phyloP scores from a whole-genome alignment of 1,140 invertebrate species.

The Danaus plexippus region DNA sequence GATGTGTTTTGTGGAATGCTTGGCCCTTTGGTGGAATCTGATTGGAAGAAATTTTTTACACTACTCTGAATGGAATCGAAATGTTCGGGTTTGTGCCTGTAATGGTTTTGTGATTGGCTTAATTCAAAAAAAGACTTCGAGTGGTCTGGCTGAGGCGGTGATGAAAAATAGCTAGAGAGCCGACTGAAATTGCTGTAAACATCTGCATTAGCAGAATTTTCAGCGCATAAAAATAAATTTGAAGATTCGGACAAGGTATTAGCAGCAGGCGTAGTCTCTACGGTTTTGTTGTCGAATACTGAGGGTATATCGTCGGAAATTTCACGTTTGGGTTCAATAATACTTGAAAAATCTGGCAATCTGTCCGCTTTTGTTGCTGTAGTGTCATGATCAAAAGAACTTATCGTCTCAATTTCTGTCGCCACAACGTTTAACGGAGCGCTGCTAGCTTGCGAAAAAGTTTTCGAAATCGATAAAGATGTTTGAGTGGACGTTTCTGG shows the following conservation, averaged over 20 bases:
- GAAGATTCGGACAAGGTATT: slow-evolving; percentile 34
- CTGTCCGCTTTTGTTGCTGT: slow-evolving; percentile 7
- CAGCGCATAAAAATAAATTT: slow-evolving; percentile 36
- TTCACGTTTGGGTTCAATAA: slow-evolving; percentile 12
- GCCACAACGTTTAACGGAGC: no score
- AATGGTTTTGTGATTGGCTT: slow-evolving; percentile 63
- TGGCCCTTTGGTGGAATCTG: slow-evolving; percentile 6
- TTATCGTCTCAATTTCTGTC: no score
- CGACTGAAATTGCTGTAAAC: slow-evolving; percentile 38
- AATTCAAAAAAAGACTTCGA: slow-evolving; percentile 69
- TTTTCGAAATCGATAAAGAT: slow-evolving; percentile 12
- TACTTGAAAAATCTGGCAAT: slow-evolving; percentile 14
- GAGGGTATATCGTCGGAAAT: background rate
- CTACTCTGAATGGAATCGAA: slow-evolving; percentile 18
- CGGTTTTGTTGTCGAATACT: no score
- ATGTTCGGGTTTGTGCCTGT: slow-evolving; percentile 33
- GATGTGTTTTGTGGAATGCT: slow-evolving; percentile 17
- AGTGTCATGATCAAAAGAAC: no score
- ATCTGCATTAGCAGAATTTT: slow-evolving; percentile 17
- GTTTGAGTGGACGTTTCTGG: slow-evolving; percentile 41
- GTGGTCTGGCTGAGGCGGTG: slow-evolving; percentile 42
- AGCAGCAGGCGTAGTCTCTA: no score
- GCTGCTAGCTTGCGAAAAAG: slow-evolving; percentile 11
- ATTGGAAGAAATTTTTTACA: slow-evolving; percentile 19
- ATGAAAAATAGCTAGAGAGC: slow-evolving; percentile 55